Conservation (phyloP, 2,888 invertebrate genomes). For the Danaus chrysippus region DNA sequence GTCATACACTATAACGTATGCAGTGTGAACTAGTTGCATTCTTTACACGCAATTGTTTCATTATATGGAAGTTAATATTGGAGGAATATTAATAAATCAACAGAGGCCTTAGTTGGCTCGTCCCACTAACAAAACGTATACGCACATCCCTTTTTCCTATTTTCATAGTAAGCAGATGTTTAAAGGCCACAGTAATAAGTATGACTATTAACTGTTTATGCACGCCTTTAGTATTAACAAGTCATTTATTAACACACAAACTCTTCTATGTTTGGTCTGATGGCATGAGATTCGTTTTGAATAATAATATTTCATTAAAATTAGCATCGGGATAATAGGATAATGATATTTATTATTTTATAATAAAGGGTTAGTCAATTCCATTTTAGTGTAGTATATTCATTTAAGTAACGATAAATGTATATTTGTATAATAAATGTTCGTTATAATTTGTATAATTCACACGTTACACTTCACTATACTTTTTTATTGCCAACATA, state of each 20-base stretch:
- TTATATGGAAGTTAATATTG: constrained; percentile 15
- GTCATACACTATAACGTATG: constrained; percentile 17
- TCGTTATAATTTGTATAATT: constrained; percentile 18
- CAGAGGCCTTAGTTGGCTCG: constrained; percentile 41
- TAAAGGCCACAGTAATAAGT: constrained; percentile 55
- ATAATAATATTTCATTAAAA: neutral
- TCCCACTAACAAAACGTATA: constrained; percentile 48
- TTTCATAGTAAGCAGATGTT: constrained; percentile 64
- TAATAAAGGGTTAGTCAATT: constrained; percentile 8
- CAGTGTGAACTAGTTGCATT: constrained; percentile 21
- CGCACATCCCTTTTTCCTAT: constrained; percentile 45
- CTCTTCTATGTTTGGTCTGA: constrained; percentile 39
- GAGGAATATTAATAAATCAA: constrained; percentile 20
- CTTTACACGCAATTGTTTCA: constrained; percentile 27
- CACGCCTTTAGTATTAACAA: constrained; percentile 48
- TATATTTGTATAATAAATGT: constrained; percentile 17
- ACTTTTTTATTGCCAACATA: constrained; percentile 12
- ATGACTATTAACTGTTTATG: constrained; percentile 50
- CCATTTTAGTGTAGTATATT: constrained; percentile 17
- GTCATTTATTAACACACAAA: constrained; percentile 52
- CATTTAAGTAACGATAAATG: constrained; percentile 17
- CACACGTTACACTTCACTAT: constrained; percentile 7
- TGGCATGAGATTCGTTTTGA: constrained; percentile 15
- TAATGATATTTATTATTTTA: constrained; percentile 11
- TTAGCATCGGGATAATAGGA: neutral